Percentiles rank a stretch among this genome's conserved stretches.
Conservation (phyloP, 2,113 vertebrate species). For the Pantherophis guttatus region DNA sequence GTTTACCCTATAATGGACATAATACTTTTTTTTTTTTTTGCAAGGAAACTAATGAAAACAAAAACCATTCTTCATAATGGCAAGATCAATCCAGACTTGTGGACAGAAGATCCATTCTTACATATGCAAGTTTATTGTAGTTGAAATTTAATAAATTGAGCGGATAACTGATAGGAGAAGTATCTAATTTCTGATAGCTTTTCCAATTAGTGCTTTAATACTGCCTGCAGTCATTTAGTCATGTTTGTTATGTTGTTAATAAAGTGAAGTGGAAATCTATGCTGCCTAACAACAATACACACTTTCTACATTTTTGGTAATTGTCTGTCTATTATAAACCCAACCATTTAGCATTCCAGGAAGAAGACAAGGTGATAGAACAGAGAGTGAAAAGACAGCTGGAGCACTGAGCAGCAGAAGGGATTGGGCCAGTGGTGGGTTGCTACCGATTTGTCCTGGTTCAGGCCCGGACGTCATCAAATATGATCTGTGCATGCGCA, state of each 20-base stretch:
- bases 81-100: background rate
- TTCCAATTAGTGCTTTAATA: background rate
- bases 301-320: background rate
- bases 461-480: too few relatives aligned
- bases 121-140: background rate
- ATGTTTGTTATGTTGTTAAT: background rate
- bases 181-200: background rate
- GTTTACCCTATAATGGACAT: background rate
- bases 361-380: background rate
- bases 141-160: background rate
- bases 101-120: background rate
- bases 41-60: background rate
- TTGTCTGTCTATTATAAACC: background rate
- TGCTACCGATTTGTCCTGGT: too few relatives aligned
- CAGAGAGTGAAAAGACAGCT: background rate
- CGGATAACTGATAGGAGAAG: background rate
- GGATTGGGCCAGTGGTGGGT: too few relatives aligned
- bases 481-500: too few relatives aligned
- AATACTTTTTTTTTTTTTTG: background rate
- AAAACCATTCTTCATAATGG: background rate
- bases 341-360: background rate
- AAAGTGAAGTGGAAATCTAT: background rate
- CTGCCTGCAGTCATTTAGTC: background rate
- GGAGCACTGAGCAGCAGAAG: background rate
- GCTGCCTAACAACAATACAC: background rate